Base-by-base conservation (phyloP, 2,797 vertebrate species). In the Paramormyrops hopkinsi region DNA sequence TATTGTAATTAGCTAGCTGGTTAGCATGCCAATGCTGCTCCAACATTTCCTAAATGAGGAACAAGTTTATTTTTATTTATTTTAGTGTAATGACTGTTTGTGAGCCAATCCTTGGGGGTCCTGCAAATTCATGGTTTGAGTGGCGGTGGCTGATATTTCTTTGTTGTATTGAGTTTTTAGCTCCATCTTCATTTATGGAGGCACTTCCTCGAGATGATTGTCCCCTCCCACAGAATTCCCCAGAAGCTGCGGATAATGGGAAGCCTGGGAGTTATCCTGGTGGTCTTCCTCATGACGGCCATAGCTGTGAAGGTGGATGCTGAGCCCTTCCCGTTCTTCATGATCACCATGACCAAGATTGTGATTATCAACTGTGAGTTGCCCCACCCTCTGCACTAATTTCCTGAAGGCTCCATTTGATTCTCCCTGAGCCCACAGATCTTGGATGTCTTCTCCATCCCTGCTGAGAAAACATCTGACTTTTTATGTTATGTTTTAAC, bases 311-410 rank as follows among this genome's bases (percentile, higher is more conserved):
- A 96, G 90, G 92, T 98, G 0, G 0, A 84, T 17, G 91, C 98
- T 93, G 90, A 92, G 0, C 94, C 97, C 0, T 90, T 96, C 91
- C 89, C 95, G 19, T 99, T 99, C 94, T 99, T 98, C 41, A 0
- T 94, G 4, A 14, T 97, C 93, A 98, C 97, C 89, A 98, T 99
- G 97, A 82, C 97, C 89, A 98, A 97, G 92, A 97, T 98, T 9
- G 62, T 97, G 92, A 94, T 97, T 92, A 98, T 98, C 91, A 99
- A 98, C 91, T 97, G 98, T 98, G 93, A 95, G 97, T 93, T 51
- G 1, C 14, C 2, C n/a, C 48, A 0, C 3, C 54, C n/a, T 62
- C 53, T 2, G 8, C 25, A 4, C 33, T 62, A 37, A 1, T 41
- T 29, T 17, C 25, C 82, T 6, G 41, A 1, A n/a, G 41, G 46